Evolutionary conservation across 2,888 invertebrate species (phyloP).

Genomic region (Lysandra bellargus): DNA sequence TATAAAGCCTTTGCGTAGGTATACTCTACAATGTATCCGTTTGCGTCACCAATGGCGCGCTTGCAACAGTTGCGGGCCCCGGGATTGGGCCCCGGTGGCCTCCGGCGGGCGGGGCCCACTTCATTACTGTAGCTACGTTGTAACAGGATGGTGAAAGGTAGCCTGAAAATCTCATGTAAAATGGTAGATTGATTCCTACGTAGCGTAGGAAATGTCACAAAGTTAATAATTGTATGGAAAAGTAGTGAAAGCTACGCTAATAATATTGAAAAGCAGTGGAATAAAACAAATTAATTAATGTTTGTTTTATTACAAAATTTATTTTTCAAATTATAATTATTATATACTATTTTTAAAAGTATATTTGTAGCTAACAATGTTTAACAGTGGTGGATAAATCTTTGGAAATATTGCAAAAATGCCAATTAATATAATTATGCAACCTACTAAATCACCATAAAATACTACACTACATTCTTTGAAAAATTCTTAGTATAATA

Average conservation of each 20-base stretch:
- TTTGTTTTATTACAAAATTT: not conserved
- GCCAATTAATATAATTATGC: no score
- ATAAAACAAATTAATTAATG: no score
- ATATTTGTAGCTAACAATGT: not conserved
- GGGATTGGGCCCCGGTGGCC: constrained; percentile 40
- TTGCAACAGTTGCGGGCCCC: constrained; percentile 43
- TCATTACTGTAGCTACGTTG: constrained; percentile 44
- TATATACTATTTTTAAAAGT: not conserved
- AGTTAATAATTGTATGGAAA: no score
- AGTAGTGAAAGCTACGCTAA: no score
- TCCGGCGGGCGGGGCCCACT: constrained; percentile 45
- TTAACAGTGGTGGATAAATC: not conserved
- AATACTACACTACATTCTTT: no score
- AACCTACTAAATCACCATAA: no score
- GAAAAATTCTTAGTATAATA: not conserved
- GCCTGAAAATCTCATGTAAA: not conserved
- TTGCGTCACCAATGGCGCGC: constrained; percentile 46
- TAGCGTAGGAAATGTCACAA: no score
- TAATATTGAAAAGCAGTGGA: no score
- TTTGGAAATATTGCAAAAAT: no score
- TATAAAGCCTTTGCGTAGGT: not conserved
- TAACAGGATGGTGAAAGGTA: not conserved
- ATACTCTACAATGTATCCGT: constrained; percentile 14
- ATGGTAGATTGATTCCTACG: not conserved
- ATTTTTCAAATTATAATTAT: no score